Percentiles rank a stretch among this genome's conserved stretches.
These are phyloP conservation scores for Anaspis maculata DNA, from an alignment of 2,888 invertebrate species.

Conservation along the genomic window DNA sequence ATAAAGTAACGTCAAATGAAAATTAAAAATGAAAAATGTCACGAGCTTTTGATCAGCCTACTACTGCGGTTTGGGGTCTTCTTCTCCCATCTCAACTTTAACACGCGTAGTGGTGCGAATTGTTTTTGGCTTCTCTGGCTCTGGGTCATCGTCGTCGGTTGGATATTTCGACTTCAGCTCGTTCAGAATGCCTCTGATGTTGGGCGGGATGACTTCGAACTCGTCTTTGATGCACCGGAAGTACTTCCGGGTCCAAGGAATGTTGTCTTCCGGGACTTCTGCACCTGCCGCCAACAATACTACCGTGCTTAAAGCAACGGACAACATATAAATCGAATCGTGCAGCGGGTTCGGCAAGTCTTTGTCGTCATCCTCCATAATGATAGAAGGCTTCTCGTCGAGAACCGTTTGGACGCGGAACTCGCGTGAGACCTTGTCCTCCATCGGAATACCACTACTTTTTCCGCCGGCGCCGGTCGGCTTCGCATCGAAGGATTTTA, in stretches of 20 bases:
- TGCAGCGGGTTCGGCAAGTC: conserved; percentile 6
- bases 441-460: neutral
- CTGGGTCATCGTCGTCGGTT: too few relatives aligned
- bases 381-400: conserved; percentile 9
- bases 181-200: conserved; percentile 21
- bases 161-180: too few relatives aligned
- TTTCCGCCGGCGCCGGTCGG: neutral
- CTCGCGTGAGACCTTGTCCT: conserved; percentile 8
- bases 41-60: too few relatives aligned
- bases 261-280: conserved; percentile 13
- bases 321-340: conserved; percentile 17
- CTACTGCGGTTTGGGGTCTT: too few relatives aligned
- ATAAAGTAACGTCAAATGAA: too few relatives aligned
- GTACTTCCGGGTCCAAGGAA: conserved; percentile 18
- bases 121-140: too few relatives aligned
- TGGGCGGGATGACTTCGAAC: conserved; percentile 18
- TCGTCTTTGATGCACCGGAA: conserved; percentile 21
- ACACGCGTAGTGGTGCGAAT: too few relatives aligned
- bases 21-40: too few relatives aligned
- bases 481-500: conserved; percentile 2
- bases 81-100: too few relatives aligned
- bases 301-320: conserved; percentile 18
- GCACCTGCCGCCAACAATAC: conserved; percentile 18
- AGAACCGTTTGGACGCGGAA: conserved; percentile 14
- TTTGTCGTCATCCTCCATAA: conserved; percentile 4